Percentiles rank a stretch among this genome's conserved stretches.
Conservation (phyloP, 1,140 invertebrate genomes). For the Marisa cornuarietis region DNA sequence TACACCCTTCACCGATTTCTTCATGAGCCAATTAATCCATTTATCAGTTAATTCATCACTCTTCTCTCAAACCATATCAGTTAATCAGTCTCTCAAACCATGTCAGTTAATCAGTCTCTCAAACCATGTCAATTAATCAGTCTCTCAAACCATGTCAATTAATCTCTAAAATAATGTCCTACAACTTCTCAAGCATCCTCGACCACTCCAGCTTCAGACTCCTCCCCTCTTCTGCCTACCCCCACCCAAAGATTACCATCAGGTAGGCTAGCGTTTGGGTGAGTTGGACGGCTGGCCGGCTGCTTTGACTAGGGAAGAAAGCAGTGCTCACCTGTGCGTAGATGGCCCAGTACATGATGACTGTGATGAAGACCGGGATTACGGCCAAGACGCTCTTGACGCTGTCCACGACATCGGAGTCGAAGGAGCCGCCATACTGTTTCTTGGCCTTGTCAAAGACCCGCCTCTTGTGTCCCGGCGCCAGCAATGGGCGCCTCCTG, state of each 20-base stretch:
- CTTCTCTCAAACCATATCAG: too few species aligned
- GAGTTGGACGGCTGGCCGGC: background rate
- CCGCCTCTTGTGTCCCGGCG: constrained; percentile 38
- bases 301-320: background rate
- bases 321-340: constrained; percentile 65
- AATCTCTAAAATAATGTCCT: too few species aligned
- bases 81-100: too few species aligned
- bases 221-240: background rate
- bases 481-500: background rate
- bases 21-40: too few species aligned
- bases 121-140: too few species aligned
- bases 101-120: too few species aligned
- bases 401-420: constrained; percentile 67
- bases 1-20: too few species aligned
- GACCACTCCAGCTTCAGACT: background rate
- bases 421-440: constrained; percentile 66
- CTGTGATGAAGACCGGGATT: constrained; percentile 64
- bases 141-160: too few species aligned
- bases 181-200: too few species aligned
- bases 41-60: too few species aligned
- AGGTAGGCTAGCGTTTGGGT: background rate
- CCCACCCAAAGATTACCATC: background rate
- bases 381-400: constrained; percentile 64
- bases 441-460: constrained; percentile 64
- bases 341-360: constrained; percentile 69